These are phyloP conservation scores for Chironex yamaguchii DNA, from an alignment of 30 jellyfish, hydroid and myxozoan species.

Conservation along the genomic window DNA sequence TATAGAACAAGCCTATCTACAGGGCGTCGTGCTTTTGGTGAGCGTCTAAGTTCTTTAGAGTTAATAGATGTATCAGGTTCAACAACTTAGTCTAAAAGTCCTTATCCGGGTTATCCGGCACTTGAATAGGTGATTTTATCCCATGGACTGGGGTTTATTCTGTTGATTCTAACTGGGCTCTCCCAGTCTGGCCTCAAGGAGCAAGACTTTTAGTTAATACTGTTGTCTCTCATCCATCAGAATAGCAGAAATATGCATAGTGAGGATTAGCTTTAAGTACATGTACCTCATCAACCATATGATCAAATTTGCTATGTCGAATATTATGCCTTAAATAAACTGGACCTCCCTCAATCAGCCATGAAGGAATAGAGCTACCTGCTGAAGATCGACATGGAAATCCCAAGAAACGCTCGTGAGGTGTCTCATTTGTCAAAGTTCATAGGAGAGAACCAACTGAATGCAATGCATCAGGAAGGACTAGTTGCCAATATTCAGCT, in stretches of 20 bases:
- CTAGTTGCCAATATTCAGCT: conserved; percentile 8
- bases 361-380: conserved; percentile 31
- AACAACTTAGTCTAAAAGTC: conserved; percentile 1
- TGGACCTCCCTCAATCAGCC: conserved; percentile 22
- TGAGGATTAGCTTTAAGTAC: conserved; percentile 12
- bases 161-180: neutral
- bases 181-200: conserved; percentile 17
- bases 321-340: conserved; percentile 11
- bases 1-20: conserved; percentile 30
- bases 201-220: conserved; percentile 24
- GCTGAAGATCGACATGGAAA: conserved; percentile 17
- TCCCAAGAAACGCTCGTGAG: conserved; percentile 40
- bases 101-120: conserved; percentile 27
- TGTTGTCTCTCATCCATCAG: conserved; percentile 25
- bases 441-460: conserved; percentile 43
- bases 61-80: conserved; percentile 8
- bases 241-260: conserved; percentile 26
- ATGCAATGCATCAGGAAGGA: conserved; percentile 56
- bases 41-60: conserved; percentile 25
- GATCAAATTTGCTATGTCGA: conserved; percentile 26
- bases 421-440: conserved; percentile 60
- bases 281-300: conserved; percentile 32
- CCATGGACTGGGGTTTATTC: too few relatives aligned
- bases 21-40: conserved; percentile 15
- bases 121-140: neutral